These are phyloP conservation scores for Hetaerina titia DNA, from an alignment of 2,888 invertebrate species.

Conservation along the genomic window DNA sequence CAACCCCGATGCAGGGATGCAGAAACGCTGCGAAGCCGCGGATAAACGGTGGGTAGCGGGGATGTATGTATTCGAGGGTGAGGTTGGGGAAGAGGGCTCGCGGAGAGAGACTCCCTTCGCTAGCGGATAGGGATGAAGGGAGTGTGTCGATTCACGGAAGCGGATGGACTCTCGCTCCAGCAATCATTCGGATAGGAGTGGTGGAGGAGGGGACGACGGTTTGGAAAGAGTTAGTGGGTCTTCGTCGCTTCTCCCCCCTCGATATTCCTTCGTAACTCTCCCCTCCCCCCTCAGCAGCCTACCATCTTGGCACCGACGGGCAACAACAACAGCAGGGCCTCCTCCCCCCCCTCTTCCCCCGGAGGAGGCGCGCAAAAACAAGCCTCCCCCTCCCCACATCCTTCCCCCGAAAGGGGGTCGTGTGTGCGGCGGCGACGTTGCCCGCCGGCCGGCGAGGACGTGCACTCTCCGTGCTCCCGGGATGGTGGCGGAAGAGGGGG, in stretches of 20 bases:
- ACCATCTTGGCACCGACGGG: neutral
- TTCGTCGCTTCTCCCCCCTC: neutral
- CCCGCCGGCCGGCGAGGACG: slow-evolving; percentile 69
- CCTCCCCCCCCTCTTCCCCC: neutral
- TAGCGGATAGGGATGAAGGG: too few species aligned
- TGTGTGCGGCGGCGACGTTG: slow-evolving; percentile 69
- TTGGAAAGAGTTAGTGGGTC: neutral
- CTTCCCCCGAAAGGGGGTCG: neutral
- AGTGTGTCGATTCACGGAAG: too few species aligned
- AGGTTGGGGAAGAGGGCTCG: too few species aligned
- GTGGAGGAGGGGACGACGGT: too few species aligned
- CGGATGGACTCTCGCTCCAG: too few species aligned
- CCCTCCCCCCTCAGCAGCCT: neutral
- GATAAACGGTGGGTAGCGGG: too few species aligned
- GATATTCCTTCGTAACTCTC: neutral
- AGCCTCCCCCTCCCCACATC: neutral
- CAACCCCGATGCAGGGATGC: too few species aligned
- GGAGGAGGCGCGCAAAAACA: neutral
- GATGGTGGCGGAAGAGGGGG: slow-evolving; percentile 69
- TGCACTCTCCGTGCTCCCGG: slow-evolving; percentile 72
- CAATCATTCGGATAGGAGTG: too few species aligned
- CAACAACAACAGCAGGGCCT: neutral
- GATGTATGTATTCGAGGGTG: too few species aligned
- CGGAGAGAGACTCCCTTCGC: too few species aligned
- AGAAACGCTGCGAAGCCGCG: too few species aligned